Conservation (phyloP, 2,888 invertebrate genomes). For the Morpho helenor region DNA sequence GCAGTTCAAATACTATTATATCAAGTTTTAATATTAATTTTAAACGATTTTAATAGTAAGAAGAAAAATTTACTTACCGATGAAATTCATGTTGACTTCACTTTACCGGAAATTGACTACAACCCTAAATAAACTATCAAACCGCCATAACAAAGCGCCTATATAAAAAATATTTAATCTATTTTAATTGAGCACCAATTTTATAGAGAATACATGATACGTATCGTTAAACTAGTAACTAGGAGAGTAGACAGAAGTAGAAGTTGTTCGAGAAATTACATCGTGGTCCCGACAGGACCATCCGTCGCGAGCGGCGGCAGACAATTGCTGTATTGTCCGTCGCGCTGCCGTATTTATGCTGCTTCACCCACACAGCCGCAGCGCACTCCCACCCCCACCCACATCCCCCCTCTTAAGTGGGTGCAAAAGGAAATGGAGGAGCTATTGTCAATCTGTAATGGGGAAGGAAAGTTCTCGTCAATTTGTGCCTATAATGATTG, state of each 20-base stretch:
- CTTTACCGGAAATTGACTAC: slow-evolving; percentile 37
- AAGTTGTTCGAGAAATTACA: slow-evolving; percentile 52
- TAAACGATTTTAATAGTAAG: too few relatives aligned
- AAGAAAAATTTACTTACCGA: slow-evolving; percentile 52
- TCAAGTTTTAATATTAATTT: too few relatives aligned
- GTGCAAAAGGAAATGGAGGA: slow-evolving; percentile 62
- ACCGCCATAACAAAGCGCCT: slow-evolving; percentile 58
- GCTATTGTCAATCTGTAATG: slow-evolving; percentile 69
- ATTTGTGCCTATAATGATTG: slow-evolving; percentile 64
- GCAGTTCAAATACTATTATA: too few relatives aligned
- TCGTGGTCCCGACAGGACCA: slow-evolving; percentile 48
- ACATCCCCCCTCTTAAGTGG: slow-evolving; percentile 49
- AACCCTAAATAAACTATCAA: slow-evolving; percentile 44
- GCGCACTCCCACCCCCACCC: slow-evolving; percentile 30
- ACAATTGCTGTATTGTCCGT: slow-evolving; percentile 49
- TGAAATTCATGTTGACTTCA: slow-evolving; percentile 66
- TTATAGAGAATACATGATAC: slow-evolving; percentile 71
- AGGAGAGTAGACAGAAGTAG: slow-evolving; percentile 48
- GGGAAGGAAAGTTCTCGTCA: slow-evolving; percentile 63
- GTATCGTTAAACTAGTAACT: slow-evolving; percentile 53
- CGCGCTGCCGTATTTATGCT: slow-evolving; percentile 48
- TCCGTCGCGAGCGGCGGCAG: slow-evolving; percentile 50
- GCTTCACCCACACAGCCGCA: slow-evolving; percentile 34
- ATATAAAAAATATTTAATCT: slow-evolving; percentile 65
- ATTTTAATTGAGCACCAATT: slow-evolving; percentile 68